Conservation (phyloP, 1,140 invertebrate genomes). For the Achroia grisella region DNA sequence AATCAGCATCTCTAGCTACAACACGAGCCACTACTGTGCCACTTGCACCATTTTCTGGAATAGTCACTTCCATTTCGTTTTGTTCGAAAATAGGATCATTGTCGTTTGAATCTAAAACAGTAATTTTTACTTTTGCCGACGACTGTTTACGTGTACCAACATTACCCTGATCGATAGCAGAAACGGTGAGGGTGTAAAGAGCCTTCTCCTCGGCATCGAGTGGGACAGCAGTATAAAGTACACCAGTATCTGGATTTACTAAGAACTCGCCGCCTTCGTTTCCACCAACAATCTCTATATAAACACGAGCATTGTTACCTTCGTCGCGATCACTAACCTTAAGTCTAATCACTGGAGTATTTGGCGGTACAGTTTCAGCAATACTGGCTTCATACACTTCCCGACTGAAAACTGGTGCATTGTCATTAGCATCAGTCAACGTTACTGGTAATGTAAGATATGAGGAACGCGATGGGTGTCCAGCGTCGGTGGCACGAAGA, state of each 20-base stretch:
- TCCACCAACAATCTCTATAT: slow-evolving; percentile 92
- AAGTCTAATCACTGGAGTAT: slow-evolving; percentile 89
- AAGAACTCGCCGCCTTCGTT: slow-evolving; percentile 92
- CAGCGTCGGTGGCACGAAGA: slow-evolving; percentile 87
- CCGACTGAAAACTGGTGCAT: slow-evolving; percentile 90
- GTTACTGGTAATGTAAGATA: slow-evolving; percentile 85
- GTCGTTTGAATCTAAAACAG: slow-evolving; percentile 92
- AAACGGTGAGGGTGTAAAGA: slow-evolving; percentile 93
- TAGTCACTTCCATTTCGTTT: slow-evolving; percentile 77
- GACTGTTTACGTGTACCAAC: slow-evolving; percentile 88
- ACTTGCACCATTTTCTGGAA: slow-evolving; percentile 91
- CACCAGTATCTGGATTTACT: slow-evolving; percentile 90
- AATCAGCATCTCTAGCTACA: slow-evolving; percentile 89
- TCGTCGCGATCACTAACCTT: slow-evolving; percentile 90
- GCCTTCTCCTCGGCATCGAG: slow-evolving; percentile 93
- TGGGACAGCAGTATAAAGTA: slow-evolving; percentile 87
- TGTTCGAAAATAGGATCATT: slow-evolving; percentile 92
- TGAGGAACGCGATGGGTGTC: slow-evolving; percentile 83
- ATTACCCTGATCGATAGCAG: slow-evolving; percentile 91
- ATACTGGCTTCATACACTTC: slow-evolving; percentile 92
- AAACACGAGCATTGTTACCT: slow-evolving; percentile 87
- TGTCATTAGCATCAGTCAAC: slow-evolving; percentile 88
- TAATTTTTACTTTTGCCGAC: slow-evolving; percentile 91
- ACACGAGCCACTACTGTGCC: slow-evolving; percentile 89
- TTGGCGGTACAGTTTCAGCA: slow-evolving; percentile 90